Conservation (phyloP, 2,113 vertebrate species). For the Caloenas nicobarica region DNA sequence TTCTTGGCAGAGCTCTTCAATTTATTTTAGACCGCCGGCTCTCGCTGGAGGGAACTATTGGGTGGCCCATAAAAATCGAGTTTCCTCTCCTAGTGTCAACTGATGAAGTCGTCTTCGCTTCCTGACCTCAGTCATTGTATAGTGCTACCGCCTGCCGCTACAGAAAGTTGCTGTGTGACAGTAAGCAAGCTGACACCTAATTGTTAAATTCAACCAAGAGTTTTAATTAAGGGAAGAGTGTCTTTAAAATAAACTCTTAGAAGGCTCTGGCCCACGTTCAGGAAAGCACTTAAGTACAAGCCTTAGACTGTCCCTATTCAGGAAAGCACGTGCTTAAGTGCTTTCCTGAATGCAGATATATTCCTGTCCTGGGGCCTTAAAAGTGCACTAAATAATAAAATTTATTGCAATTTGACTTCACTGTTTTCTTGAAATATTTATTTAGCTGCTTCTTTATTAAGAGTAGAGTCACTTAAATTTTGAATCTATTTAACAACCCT, state of each 20-base stretch:
- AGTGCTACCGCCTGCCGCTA: background rate
- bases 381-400: constrained; percentile 41
- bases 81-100: constrained; percentile 8
- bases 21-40: background rate
- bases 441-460: constrained; percentile 33
- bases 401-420: constrained; percentile 30
- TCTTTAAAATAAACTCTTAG: constrained; percentile 52
- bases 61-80: constrained; percentile 33
- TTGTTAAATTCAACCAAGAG: constrained; percentile 21
- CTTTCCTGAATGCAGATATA: constrained; percentile 60
- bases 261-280: constrained; percentile 47
- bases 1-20: constrained; percentile 5
- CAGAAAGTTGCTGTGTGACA: constrained; percentile 30
- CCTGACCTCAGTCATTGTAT: constrained; percentile 6
- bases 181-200: constrained; percentile 44
- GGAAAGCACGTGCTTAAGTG: constrained; percentile 61
- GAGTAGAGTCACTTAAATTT: background rate
- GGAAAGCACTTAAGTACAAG: constrained; percentile 64
- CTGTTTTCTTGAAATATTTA: constrained; percentile 31
- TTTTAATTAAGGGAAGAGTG: constrained; percentile 51
- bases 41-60: background rate
- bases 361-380: constrained; percentile 24
- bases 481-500: background rate
- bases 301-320: constrained; percentile 13
- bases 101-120: constrained; percentile 2